phyloP scores from a whole-genome alignment of 2,888 invertebrate species.

The Morpho achilles region DNA sequence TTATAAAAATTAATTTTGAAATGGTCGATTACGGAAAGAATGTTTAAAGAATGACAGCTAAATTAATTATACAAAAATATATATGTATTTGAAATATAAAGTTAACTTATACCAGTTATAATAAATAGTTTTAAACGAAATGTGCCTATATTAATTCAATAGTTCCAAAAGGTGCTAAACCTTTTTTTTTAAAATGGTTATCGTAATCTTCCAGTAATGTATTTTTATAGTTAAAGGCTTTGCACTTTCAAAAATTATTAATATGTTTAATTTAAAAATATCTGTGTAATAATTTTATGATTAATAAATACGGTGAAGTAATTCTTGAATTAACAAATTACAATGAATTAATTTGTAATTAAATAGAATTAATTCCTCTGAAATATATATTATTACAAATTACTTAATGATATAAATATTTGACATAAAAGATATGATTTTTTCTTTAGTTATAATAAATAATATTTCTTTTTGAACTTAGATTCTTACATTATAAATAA shows the following conservation, averaged over 20 bases:
- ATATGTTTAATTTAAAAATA: no score
- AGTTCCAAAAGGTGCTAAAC: conserved; percentile 49
- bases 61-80: not conserved
- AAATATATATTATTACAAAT: no score
- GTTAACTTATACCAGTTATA: conserved; percentile 27
- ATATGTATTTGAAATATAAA: not conserved
- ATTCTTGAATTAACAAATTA: no score
- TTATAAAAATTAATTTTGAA: conserved; percentile 24
- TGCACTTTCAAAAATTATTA: conserved; percentile 23
- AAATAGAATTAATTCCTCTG: no score
- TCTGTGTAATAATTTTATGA: no score
- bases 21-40: conserved; percentile 25
- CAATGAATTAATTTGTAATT: no score
- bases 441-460: no score
- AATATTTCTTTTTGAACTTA: no score
- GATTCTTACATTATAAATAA: not conserved
- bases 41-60: not conserved
- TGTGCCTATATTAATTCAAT: conserved; percentile 55
- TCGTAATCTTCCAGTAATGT: conserved; percentile 50
- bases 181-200: conserved; percentile 33
- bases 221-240: conserved; percentile 32
- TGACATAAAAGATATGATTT: no score
- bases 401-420: no score
- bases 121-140: conserved; percentile 36
- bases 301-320: no score